phyloP scores from a whole-genome alignment of 2,888 invertebrate genomes.

The Limenitis camilla region DNA sequence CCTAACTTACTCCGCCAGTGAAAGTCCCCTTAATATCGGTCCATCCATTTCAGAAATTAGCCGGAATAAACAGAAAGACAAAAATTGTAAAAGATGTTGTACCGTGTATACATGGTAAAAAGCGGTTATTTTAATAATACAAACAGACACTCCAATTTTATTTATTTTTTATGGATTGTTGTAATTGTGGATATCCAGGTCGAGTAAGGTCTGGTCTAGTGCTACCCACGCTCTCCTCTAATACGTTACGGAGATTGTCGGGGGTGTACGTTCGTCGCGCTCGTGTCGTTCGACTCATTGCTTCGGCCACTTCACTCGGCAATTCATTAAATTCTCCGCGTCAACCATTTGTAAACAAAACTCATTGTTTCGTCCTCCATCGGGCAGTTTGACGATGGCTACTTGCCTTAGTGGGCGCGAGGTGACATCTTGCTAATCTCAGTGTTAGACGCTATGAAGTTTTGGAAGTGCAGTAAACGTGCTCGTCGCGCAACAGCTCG shows the following conservation, averaged over 20 bases:
- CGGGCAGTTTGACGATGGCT: slow-evolving; percentile 61
- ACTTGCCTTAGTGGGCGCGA: slow-evolving; percentile 55
- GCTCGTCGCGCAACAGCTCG: slow-evolving; percentile 34
- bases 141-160: not conserved
- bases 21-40: too few relatives aligned
- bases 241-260: slow-evolving; percentile 35
- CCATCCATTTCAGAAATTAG: too few relatives aligned
- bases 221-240: slow-evolving; percentile 63
- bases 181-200: slow-evolving; percentile 14
- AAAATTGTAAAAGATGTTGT: too few relatives aligned
- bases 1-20: too few relatives aligned
- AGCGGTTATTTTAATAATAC: too few relatives aligned
- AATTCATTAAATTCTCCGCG: slow-evolving; percentile 63
- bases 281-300: slow-evolving; percentile 53
- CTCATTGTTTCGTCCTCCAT: slow-evolving; percentile 65
- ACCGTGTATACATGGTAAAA: too few relatives aligned
- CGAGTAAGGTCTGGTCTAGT: slow-evolving; percentile 32
- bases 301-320: slow-evolving; percentile 51
- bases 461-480: slow-evolving; percentile 64
- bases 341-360: slow-evolving; percentile 69
- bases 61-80: too few relatives aligned
- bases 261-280: slow-evolving; percentile 56
- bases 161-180: not conserved
- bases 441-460: slow-evolving; percentile 49
- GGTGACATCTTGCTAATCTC: slow-evolving; percentile 42